Evolutionary conservation across 2,888 invertebrate genomes (phyloP).

Genomic region (Euzetes globulus): DNA sequence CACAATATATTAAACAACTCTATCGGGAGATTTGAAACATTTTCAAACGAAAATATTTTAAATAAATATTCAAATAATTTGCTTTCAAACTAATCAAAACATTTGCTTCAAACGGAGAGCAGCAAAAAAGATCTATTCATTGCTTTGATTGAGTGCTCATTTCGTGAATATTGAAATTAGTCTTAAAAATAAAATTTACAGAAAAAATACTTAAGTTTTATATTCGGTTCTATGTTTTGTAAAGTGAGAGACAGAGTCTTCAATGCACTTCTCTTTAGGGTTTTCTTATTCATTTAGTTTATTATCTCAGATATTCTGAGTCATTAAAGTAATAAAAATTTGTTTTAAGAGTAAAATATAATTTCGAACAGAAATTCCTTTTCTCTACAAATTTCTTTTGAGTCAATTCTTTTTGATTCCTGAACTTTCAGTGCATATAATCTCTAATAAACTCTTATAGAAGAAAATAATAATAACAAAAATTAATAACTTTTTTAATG

Average conservation of each 20-base stretch:
- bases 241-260: no score
- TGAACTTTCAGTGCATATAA: no score
- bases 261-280: not conserved
- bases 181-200: not conserved
- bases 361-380: no score
- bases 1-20: no score
- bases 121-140: not conserved
- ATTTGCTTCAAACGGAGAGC: not conserved
- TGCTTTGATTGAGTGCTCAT: not conserved
- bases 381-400: no score
- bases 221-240: not conserved
- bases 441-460: not conserved
- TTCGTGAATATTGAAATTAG: not conserved
- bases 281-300: not conserved
- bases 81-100: not conserved
- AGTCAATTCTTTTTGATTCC: not conserved
- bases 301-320: slow-evolving; percentile 11
- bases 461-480: not conserved
- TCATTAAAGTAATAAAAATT: slow-evolving; percentile 20
- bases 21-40: no score
- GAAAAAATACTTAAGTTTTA: not conserved
- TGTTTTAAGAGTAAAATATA: not conserved
- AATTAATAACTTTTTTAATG: slow-evolving; percentile 19
- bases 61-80: not conserved
- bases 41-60: no score